Evolutionary conservation across 1,140 invertebrate species (phyloP), one percentile per base, ranked within the genome.

Genomic region (Grapholita molesta): DNA sequence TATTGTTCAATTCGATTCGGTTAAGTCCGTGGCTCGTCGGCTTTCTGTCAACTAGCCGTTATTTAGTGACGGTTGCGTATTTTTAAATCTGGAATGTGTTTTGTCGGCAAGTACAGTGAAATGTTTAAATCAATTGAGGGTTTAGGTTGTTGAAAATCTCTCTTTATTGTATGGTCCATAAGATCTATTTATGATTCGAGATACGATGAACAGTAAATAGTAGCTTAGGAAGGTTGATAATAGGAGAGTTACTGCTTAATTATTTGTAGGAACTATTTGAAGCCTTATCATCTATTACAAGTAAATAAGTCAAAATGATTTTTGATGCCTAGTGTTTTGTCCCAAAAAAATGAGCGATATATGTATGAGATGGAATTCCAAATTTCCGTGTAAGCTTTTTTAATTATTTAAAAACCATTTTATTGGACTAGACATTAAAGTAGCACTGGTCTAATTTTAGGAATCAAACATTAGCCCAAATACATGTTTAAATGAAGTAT

Each of bases 1-100:
- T 74, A 83, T 90, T 89, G 84, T 90, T 15, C 53, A 71, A 90
- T 90, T 90, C 78, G 88, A 75, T 79, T 75, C 84, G 84, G 81
- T 73, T 70, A 70, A 70, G 64, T 68, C 72, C 75, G 72, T 73
- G 57, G 52, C 33, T 69, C 68, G 73, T 74, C 77, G 75, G 79
- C 70, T 76, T 75, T 80, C 77, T 84, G 81, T 80, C 82, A 79
- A 84, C 79, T 73, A 79, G 74, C 68, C 64, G 33, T 65, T 77
- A 73, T 80, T 88, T 87, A 86, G 86, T 85, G 78, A 87, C 84
- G 83, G 81, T 85, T 35, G 77, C 79, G 53, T 71, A 79, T 82
- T 83, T 84, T 78, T 70, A 77, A 79, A 83, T 80, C 78, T 77
- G 84, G 86, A 87, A 90, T 90, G 85, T 66, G 68, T 85, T 86